Evolutionary conservation across 2,797 vertebrate genomes (phyloP).

Genomic region (Peromyscus eremicus): DNA sequence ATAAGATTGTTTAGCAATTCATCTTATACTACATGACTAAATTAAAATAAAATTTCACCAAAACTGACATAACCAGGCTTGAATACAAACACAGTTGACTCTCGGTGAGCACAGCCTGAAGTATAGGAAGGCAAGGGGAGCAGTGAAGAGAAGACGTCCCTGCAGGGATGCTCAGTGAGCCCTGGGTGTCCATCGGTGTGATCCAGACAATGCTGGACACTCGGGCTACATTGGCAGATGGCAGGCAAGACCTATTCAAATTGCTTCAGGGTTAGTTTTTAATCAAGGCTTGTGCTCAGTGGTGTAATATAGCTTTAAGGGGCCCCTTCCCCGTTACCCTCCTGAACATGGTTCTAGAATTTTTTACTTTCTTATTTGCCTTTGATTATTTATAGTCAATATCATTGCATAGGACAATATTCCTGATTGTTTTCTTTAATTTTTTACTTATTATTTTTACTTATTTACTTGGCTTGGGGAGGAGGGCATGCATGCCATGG

Average conservation of each 20-base stretch:
- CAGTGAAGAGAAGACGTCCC: not conserved
- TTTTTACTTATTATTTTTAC: not conserved
- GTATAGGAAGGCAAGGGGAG: not conserved
- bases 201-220: too few relatives aligned
- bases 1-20: too few relatives aligned
- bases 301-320: not conserved
- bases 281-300: not conserved
- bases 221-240: not conserved
- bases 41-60: not conserved
- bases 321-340: not conserved
- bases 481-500: not conserved
- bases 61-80: not conserved
- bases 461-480: not conserved
- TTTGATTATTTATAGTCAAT: not conserved
- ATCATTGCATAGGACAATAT: not conserved
- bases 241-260: not conserved
- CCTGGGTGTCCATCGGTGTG: fast-evolving
- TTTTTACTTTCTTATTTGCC: not conserved
- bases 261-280: not conserved
- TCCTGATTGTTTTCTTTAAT: not conserved
- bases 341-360: not conserved
- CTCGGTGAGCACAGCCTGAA: not conserved
- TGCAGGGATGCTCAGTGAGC: not conserved
- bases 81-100: not conserved
- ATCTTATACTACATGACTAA: not conserved